Evolutionary conservation across 2,888 invertebrate species (phyloP), one percentile per base, ranked within the genome.

Genomic region (Cyaniris semiargus): DNA sequence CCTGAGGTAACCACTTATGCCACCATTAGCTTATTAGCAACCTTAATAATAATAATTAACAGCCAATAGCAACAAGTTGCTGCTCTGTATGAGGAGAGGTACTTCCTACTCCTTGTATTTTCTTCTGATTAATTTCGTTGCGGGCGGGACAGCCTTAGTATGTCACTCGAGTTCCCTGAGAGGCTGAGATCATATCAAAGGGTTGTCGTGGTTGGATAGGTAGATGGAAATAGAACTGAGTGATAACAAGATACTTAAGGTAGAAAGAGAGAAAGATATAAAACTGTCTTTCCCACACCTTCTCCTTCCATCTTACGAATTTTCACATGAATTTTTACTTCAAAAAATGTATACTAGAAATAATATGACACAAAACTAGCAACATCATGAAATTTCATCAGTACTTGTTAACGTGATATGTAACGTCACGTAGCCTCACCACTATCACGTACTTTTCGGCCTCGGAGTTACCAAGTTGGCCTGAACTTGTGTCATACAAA

Each of bases 1-100:
- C 97, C 97, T 1, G 98, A 98, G 94, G 98, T 98, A 91, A 95
- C n/a, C n/a, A n/a, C 95, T 38, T 8, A 38, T 1, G 1, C 38
- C 0, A 38, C 38, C 8, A 38, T 0, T 34, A 34, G 34, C 34
- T 6, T 15, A 38, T 10, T 95, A 81, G 6, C 71, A 75, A 77
- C 78, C 48, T 15, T 31, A 27, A 27, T 27, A 27, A 2, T 27
- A 27, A 31, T 31, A 31, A 10, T 15, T 13, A 27, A 23, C 23
- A 27, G 10, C 70, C 27, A 31, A 7, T 70, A 6, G 23, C 27
- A 13, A 31, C 31, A 27, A 27, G 27, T 27, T 27, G 27, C 27
- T 27, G 27, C 27, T 27, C 1, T 27, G 27, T 27, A 1, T 27
- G 27, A 27, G 27, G 27, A 27, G 27, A 3, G 27, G 27, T 27